Conservation (phyloP, 2,797 vertebrate species). For the Hyperoplus lanceolatus region DNA sequence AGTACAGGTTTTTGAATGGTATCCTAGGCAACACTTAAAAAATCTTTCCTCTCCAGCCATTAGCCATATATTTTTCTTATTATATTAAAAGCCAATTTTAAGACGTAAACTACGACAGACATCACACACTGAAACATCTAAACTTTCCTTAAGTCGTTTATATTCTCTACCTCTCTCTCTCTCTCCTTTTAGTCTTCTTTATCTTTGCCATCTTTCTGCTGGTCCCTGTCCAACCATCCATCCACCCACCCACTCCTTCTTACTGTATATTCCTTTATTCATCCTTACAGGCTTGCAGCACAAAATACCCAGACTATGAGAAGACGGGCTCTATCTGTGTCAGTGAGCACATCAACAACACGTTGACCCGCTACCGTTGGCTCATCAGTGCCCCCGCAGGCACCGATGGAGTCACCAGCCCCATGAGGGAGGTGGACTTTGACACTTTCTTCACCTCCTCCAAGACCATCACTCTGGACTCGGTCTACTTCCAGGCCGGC, state of each 20-base stretch:
- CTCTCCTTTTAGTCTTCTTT: constrained; percentile 51
- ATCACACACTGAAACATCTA: constrained; percentile 51
- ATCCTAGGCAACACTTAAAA: constrained; percentile 39
- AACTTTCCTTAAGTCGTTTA: constrained; percentile 40
- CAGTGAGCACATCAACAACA: constrained; percentile 93
- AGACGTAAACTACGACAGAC: constrained; percentile 23
- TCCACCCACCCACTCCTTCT: constrained; percentile 43
- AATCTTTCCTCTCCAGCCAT: constrained; percentile 1
- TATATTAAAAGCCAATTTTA: constrained; percentile 4
- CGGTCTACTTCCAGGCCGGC: constrained; percentile 95
- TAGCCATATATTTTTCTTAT: constrained; percentile 9
- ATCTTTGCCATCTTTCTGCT: constrained; percentile 49
- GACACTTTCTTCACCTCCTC: constrained; percentile 98
- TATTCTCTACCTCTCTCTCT: constrained; percentile 37
- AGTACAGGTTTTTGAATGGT: constrained; percentile 53
- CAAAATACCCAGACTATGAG: constrained; percentile 92
- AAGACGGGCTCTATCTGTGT: constrained; percentile 94
- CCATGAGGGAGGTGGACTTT: constrained; percentile 94
- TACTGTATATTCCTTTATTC: constrained; percentile 23
- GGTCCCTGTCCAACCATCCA: constrained; percentile 38
- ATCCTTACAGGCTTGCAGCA: constrained; percentile 90
- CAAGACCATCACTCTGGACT: constrained; percentile 93
- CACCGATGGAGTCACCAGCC: constrained; percentile 91
- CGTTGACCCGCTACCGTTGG: constrained; percentile 93
- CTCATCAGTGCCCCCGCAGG: constrained; percentile 91